A percentile compares a stretch with the other conserved stretches of the same genome.
Conservation (phyloP, 1,140 invertebrate genomes). For the Leptonema lineaticorne region DNA sequence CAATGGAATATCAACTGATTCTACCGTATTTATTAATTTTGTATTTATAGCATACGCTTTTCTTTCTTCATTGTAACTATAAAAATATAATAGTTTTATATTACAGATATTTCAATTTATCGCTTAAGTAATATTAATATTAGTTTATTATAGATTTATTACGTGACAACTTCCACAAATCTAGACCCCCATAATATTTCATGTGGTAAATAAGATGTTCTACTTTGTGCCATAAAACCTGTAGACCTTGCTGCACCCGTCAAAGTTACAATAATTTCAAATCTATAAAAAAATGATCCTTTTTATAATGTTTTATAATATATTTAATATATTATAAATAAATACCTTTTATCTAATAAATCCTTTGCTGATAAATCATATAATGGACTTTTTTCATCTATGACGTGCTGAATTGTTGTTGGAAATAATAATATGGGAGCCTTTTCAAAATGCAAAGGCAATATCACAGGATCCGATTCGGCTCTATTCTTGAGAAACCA, state of each 20-base stretch:
- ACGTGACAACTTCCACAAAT: constrained; percentile 66
- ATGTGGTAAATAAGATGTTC: constrained; percentile 78
- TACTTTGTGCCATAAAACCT: constrained; percentile 69
- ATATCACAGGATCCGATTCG: constrained; percentile 48
- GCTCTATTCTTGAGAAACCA: constrained; percentile 28
- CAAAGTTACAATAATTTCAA: constrained; percentile 84
- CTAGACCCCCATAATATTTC: constrained; percentile 87
- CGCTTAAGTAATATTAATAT: constrained; percentile 20
- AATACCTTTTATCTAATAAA: constrained; percentile 49
- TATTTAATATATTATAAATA: not conserved
- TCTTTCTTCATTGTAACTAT: constrained; percentile 49
- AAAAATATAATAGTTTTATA: constrained; percentile 26
- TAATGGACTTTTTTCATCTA: constrained; percentile 56
- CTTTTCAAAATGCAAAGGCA: constrained; percentile 43
- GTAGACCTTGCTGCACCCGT: constrained; percentile 80
- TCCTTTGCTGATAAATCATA: constrained; percentile 51
- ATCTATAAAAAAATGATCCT: constrained; percentile 58
- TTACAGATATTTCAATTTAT: constrained; percentile 1
- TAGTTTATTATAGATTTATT: constrained; percentile 17
- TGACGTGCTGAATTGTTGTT: constrained; percentile 56
- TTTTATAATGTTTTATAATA: not conserved
- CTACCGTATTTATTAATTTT: constrained; percentile 49
- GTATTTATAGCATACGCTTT: constrained; percentile 50
- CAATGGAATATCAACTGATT: constrained; percentile 52
- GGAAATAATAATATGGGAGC: constrained; percentile 57